Base-by-base conservation (phyloP, 1,140 invertebrate genomes). In the Solenopsis fugax region DNA sequence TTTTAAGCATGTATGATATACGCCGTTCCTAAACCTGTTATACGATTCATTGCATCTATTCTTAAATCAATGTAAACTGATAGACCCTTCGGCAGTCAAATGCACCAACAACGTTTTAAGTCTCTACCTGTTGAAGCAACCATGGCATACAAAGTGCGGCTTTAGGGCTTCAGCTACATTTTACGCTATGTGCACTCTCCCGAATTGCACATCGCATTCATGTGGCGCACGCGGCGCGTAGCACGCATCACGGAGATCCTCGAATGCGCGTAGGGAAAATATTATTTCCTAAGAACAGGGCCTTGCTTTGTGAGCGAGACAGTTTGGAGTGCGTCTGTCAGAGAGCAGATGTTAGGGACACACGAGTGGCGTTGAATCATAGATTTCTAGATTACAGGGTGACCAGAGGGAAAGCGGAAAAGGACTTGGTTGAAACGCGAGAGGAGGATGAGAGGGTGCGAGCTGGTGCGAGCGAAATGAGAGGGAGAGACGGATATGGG, bases 331-430 rank as follows among this genome's bases (percentile, higher is more conserved):
- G 87, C 86, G 89, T 84, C 88, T 87, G 88, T 90, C 91, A 85
- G 60, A 77, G 77, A 87, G 78, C 92, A 93, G 92, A 93, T 93
- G 93, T 92, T 85, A 84, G 88, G 87, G 92, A 90, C 92, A 90
- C 90, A 85, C 92, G 91, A 93, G 89, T 93, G 92, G 76, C 88
- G 90, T 92, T 93, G 92, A 93, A 93, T 93, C 92, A 93, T 93
- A 93, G 91, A 92, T 93, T 92, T 88, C 81, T 90, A 93, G 92
- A 93, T 93, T 93, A 92, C 89, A 91, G 90, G 87, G 90, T 87
- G 88, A 85, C 86, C 72, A 81, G 88, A 85, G 91, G 67, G 67
- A 92, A 87, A 90, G 71, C 64, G 80, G 73, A 67, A 86, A 88
- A 89, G 88, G 86, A 89, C 85, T 81, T 81, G 37, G 86, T 65